Percentiles rank a stretch among this genome's conserved stretches.
Evolutionary conservation across 2,797 vertebrate genomes (phyloP).

Genomic region (Chanos chanos): DNA sequence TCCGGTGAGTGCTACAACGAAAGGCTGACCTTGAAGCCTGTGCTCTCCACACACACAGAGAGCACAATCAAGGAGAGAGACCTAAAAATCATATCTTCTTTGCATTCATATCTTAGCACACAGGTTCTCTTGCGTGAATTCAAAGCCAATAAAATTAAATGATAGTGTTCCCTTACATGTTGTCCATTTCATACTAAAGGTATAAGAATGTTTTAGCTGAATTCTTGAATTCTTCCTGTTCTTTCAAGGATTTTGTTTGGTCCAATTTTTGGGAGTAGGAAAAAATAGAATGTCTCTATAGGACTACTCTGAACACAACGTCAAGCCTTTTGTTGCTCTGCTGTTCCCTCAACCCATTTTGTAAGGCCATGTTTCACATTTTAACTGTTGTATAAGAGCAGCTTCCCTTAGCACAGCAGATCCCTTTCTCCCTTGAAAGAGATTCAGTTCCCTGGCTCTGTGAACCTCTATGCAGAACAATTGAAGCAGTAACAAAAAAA

Average conservation of each 20-base stretch:
- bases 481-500: not conserved
- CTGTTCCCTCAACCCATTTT: conserved; percentile 6
- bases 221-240: not conserved
- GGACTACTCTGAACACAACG: not conserved
- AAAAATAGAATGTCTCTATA: not conserved
- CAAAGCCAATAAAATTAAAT: too few relatives aligned
- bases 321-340: conserved; percentile 2
- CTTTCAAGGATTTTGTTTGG: conserved; percentile 19
- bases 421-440: not conserved
- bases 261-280: conserved; percentile 7
- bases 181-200: too few relatives aligned
- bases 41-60: conserved; percentile 8
- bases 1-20: conserved; percentile 32
- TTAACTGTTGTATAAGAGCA: conserved; percentile 2
- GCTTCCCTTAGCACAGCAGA: conserved; percentile 3
- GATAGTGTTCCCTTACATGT: too few relatives aligned
- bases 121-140: too few relatives aligned
- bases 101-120: too few relatives aligned
- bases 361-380: not conserved
- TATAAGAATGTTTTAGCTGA: too few relatives aligned
- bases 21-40: conserved; percentile 26
- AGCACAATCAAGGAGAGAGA: not conserved
- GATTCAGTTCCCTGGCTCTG: conserved; percentile 6
- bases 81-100: too few relatives aligned
- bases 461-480: conserved; percentile 12